These are phyloP conservation scores for Trachemys scripta DNA, from an alignment of 2,113 vertebrate genomes.

Conservation along the genomic window DNA sequence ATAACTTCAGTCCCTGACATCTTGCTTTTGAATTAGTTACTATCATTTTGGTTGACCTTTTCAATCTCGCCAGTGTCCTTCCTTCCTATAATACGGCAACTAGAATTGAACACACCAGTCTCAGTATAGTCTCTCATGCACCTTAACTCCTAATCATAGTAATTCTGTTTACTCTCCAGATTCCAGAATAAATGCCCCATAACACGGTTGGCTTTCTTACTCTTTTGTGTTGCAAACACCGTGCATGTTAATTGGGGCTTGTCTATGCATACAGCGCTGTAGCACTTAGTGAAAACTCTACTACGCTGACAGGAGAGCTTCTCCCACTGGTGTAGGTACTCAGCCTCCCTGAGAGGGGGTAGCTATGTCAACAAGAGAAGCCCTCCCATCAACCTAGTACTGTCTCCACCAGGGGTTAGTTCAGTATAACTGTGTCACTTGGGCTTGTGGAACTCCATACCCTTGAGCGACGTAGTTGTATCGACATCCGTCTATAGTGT, in stretches of 20 bases:
- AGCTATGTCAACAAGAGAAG: no score
- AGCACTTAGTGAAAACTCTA: no score
- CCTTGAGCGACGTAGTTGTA: background rate
- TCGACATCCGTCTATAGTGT: background rate
- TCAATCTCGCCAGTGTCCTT: constrained; percentile 77
- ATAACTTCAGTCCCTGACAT: constrained; percentile 73
- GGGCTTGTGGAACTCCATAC: background rate
- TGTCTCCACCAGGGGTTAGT: background rate
- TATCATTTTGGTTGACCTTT: constrained; percentile 82
- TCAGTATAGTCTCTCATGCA: constrained; percentile 30
- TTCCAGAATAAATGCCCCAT: constrained; percentile 18
- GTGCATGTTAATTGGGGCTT: background rate
- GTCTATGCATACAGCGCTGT: no score
- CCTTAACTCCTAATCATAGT: constrained; percentile 29
- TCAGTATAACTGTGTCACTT: background rate
- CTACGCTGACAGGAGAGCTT: no score
- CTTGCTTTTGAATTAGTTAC: constrained; percentile 79
- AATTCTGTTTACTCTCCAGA: constrained; percentile 26
- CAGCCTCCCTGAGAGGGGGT: no score
- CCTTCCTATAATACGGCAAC: constrained; percentile 54
- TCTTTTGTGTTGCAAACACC: background rate
- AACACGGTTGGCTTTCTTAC: constrained; percentile 11
- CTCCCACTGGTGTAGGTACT: no score
- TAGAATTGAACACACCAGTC: constrained; percentile 39
- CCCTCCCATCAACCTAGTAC: no score